phyloP scores from a whole-genome alignment of 1,140 invertebrate species.

The Drosophila serrata region DNA sequence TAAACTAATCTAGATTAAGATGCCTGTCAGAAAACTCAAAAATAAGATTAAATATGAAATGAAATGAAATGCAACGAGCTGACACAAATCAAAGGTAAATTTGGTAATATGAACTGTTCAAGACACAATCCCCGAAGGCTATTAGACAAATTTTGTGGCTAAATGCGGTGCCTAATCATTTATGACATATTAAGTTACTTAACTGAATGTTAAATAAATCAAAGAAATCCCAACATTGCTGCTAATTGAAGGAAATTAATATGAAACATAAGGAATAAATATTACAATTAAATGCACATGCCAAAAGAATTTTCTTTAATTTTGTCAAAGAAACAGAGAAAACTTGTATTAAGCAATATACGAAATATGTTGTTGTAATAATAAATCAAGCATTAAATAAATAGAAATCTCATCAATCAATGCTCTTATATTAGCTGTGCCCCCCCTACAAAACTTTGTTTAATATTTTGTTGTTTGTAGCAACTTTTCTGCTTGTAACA shows the following conservation, averaged over 20 bases:
- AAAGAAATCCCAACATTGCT: neutral
- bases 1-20: neutral
- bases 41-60: neutral
- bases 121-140: neutral
- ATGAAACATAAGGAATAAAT: neutral
- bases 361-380: neutral
- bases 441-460: slow-evolving; percentile 9
- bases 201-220: neutral
- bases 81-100: slow-evolving; percentile 9
- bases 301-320: neutral
- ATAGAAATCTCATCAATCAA: slow-evolving; percentile 1
- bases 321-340: neutral
- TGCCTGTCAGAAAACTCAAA: neutral
- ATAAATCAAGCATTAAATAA: neutral
- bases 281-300: neutral
- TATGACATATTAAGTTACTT: slow-evolving; percentile 3
- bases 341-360: neutral
- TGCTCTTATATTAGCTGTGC: neutral
- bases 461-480: slow-evolving; percentile 21
- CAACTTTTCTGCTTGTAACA: slow-evolving; percentile 27
- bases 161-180: slow-evolving; percentile 1
- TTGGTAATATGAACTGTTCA: neutral
- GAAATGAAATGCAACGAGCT: neutral
- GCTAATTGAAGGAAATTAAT: neutral
- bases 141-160: neutral